phyloP scores from a whole-genome alignment of 2,113 vertebrate genomes.

The Gambusia affinis region DNA sequence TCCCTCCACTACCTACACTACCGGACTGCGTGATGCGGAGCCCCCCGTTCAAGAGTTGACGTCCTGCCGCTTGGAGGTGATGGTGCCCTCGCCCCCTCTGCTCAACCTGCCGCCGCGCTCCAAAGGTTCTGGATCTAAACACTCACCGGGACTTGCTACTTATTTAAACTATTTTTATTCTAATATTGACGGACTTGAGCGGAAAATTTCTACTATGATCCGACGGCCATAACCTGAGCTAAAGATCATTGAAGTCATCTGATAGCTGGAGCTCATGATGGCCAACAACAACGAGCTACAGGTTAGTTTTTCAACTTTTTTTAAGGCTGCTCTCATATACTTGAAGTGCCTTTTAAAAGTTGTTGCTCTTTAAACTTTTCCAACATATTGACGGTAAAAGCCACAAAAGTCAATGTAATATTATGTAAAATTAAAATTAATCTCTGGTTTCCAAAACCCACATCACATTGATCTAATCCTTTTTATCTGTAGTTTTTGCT shows the following conservation, averaged over 20 bases:
- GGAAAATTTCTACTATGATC: constrained; percentile 32
- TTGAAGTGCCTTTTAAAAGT: neutral
- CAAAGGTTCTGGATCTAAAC: neutral
- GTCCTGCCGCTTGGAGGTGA: constrained; percentile 53
- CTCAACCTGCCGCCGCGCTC: neutral
- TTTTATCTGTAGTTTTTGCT: too few species aligned
- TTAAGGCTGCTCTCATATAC: neutral
- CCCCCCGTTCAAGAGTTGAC: constrained; percentile 51
- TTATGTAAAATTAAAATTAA: too few species aligned
- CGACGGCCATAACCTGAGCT: constrained; percentile 22
- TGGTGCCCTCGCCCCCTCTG: constrained; percentile 24
- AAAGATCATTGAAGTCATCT: constrained; percentile 24
- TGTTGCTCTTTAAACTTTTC: neutral
- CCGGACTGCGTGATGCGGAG: constrained; percentile 54
- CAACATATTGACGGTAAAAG: neutral
- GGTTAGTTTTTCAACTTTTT: constrained; percentile 60
- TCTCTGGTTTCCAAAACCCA: too few species aligned
- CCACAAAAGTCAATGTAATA: too few species aligned
- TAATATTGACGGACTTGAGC: neutral
- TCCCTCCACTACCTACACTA: neutral
- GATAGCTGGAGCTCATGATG: constrained; percentile 52
- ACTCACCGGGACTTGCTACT: neutral
- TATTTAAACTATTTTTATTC: neutral
- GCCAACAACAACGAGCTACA: constrained; percentile 75
- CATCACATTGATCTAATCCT: too few species aligned